Conservation (phyloP, 1,140 invertebrate genomes). For the Caenorhabditis inopinata region DNA sequence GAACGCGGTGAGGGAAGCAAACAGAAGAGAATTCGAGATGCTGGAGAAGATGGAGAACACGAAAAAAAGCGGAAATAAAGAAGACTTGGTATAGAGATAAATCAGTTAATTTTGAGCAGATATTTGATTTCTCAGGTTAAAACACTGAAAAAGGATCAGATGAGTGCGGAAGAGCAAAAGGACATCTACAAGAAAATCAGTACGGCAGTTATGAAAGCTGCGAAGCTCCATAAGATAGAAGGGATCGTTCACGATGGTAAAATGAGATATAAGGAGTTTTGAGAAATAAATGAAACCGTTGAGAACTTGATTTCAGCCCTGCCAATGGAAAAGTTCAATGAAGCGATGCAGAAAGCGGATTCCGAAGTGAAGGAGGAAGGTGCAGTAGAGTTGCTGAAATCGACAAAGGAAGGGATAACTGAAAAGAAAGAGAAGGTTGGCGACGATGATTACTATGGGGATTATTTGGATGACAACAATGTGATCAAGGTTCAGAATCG, state of each 20-base stretch:
- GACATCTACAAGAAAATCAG: slow-evolving; percentile 27
- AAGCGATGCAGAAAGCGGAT: not conserved
- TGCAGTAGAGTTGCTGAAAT: not conserved
- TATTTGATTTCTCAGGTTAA: not conserved
- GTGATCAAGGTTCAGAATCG: slow-evolving; percentile 32
- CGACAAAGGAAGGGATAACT: not conserved
- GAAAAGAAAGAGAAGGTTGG: slow-evolving; percentile 30
- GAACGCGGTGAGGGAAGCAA: not conserved
- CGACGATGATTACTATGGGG: slow-evolving; percentile 30
- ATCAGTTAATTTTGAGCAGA: not conserved
- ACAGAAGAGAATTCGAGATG: slow-evolving; percentile 21
- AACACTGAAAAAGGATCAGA: not conserved
- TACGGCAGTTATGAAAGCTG: slow-evolving; percentile 9
- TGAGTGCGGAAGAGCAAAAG: slow-evolving; percentile 8
- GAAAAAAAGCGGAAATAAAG: not conserved
- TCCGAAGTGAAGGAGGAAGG: not conserved
- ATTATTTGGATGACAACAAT: slow-evolving; percentile 32
- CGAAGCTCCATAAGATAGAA: not conserved
- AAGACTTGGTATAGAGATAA: not conserved
- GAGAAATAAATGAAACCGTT: not conserved
- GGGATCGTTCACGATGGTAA: not conserved
- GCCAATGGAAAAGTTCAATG: not conserved
- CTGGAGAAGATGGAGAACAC: not conserved
- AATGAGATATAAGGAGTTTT: not conserved
- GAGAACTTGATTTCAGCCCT: not conserved